Base-by-base conservation (phyloP, 1,140 invertebrate genomes). In the Drosophila arawakana region DNA sequence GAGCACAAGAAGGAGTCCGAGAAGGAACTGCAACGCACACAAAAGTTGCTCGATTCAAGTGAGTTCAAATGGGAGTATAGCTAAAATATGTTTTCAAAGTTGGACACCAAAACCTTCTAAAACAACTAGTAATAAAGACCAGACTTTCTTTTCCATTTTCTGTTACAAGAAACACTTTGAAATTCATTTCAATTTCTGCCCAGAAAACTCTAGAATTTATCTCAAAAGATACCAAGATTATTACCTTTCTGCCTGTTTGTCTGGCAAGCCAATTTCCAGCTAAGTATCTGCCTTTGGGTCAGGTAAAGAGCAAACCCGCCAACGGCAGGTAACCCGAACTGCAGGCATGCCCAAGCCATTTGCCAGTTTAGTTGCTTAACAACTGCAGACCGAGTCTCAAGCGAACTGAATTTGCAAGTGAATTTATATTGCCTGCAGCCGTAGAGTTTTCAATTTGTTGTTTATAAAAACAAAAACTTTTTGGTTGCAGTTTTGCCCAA, bases 1-100 rank as follows among this genome's bases (percentile, higher is more conserved):
- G 98, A 99, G 83, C 98, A 97, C n/a, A 93, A 98, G 50, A 97
- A 97, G 85, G 95, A 96, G 75, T 98, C 98, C 0, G 97, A 98
- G 85, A 95, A 96, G 84, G 98, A 99, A 93, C 98, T 98, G 90
- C 97, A 98, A 79, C 96, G 98, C 75, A 98, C 99, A 91, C 98
- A 99, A 93, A 98, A 97, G 83, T 92, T 98, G 1, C 93, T 98
- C 55, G 94, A 97, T 30, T 97, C 96, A 78, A 97, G 97, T 97
- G 91, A 94, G 92, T 85, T 52, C 0, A 35, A 3, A 34, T 21
- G 2, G 18, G 21, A 57, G 41, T 41, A 15, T 21, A n/a, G 4
- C 13, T 1, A 52, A 52, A 11, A 15, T 15, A 15, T 15, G 15
- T 15, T 15, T 15, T 15, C 1, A 15, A 15, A 15, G 15, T 15